phyloP scores from a whole-genome alignment of 2,113 vertebrate genomes.

The Bufo bufo region DNA sequence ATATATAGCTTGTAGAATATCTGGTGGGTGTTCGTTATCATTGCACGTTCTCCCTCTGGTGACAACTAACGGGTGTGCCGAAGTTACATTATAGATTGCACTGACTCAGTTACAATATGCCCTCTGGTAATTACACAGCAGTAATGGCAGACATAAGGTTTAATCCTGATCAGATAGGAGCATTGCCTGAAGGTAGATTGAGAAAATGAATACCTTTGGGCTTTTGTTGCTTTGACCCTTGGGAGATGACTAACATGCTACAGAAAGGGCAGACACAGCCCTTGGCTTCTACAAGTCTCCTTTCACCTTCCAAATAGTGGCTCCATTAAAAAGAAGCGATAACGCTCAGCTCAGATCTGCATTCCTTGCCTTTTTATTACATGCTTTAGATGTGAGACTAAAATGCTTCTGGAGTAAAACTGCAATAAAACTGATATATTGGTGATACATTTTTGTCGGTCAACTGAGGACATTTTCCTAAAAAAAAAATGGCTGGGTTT shows the following conservation, averaged over 20 bases:
- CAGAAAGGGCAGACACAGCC: neutral
- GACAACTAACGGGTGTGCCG: neutral
- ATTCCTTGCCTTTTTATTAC: slow-evolving; percentile 17
- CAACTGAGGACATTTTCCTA: neutral
- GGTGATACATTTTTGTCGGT: neutral
- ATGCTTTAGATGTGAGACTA: neutral
- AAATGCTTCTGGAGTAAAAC: slow-evolving; percentile 4
- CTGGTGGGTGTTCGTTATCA: no score
- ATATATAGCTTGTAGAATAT: neutral
- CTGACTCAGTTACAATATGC: neutral
- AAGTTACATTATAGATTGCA: neutral
- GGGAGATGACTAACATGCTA: neutral
- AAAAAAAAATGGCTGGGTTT: neutral
- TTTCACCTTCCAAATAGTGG: slow-evolving; percentile 22
- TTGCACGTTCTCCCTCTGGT: neutral
- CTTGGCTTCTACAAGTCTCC: slow-evolving; percentile 8
- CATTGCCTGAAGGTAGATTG: neutral
- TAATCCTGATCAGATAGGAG: neutral
- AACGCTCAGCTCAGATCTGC: neutral
- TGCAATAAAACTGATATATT: slow-evolving; percentile 16
- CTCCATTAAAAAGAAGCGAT: slow-evolving; percentile 13
- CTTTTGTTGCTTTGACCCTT: slow-evolving; percentile 24
- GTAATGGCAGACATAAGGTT: slow-evolving; percentile 12
- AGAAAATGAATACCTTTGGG: neutral
- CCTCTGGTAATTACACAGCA: neutral